A percentile compares a stretch with the other conserved stretches of the same genome.
phyloP scores from a whole-genome alignment of 2,888 invertebrate genomes.

The Elgonia sp. region DNA sequence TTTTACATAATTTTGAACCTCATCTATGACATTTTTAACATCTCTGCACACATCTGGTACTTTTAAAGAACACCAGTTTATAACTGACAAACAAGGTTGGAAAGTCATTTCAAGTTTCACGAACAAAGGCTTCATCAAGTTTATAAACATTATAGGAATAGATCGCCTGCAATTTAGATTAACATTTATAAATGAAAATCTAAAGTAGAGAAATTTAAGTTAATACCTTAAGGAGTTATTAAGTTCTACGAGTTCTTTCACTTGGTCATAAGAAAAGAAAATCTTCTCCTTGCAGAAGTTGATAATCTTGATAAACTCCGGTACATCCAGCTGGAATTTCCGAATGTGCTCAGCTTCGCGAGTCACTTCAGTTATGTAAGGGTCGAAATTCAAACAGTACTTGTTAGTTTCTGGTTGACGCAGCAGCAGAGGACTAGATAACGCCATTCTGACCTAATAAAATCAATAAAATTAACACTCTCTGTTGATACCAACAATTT shows the following conservation, averaged over 20 bases:
- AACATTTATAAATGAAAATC: not conserved
- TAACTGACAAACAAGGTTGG: constrained; percentile 92
- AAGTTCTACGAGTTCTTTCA: constrained; percentile 89
- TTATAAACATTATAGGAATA: constrained; percentile 91
- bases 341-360: constrained; percentile 94
- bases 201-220: not conserved
- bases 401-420: constrained; percentile 90
- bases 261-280: constrained; percentile 88
- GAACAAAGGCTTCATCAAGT: constrained; percentile 90
- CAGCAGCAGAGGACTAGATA: constrained; percentile 91
- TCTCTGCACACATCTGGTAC: constrained; percentile 89
- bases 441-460: constrained; percentile 89
- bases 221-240: constrained; percentile 87
- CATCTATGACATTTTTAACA: constrained; percentile 88
- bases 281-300: constrained; percentile 92
- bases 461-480: constrained; percentile 14
- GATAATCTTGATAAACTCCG: constrained; percentile 92
- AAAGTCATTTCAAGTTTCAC: constrained; percentile 91
- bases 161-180: constrained; percentile 80
- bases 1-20: constrained; percentile 90
- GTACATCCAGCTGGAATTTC: constrained; percentile 92
- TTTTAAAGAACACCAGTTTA: constrained; percentile 94
- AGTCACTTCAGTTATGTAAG: constrained; percentile 91
- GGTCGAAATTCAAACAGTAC: constrained; percentile 92
- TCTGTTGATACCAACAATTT: not conserved